Evolutionary conservation across 2,797 vertebrate genomes (phyloP).

Genomic region (Sebastes paucispinis): DNA sequence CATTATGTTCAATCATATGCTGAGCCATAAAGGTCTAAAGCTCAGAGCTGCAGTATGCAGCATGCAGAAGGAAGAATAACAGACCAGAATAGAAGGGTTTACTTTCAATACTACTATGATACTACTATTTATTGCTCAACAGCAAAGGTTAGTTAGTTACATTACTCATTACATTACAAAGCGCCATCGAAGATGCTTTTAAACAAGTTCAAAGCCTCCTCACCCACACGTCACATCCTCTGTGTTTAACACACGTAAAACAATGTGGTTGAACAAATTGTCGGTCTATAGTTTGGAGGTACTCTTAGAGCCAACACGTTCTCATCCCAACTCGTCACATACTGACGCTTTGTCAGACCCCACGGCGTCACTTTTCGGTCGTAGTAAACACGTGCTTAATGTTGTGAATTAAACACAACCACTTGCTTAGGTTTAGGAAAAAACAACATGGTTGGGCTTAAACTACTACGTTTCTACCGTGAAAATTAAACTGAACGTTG

Average conservation of each 20-base stretch:
- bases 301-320: too few species aligned
- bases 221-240: not conserved
- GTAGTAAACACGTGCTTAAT: too few species aligned
- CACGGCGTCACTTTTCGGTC: too few species aligned
- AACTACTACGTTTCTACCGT: too few species aligned
- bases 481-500: too few species aligned
- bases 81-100: too few species aligned
- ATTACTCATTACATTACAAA: not conserved
- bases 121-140: not conserved
- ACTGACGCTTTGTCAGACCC: too few species aligned
- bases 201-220: not conserved
- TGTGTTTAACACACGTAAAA: not conserved
- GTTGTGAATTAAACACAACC: too few species aligned
- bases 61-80: not conserved
- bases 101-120: not conserved
- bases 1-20: slow-evolving; percentile 80
- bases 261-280: not conserved
- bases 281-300: not conserved
- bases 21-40: slow-evolving; percentile 66
- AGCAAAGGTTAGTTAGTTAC: not conserved
- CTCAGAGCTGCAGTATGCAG: slow-evolving; percentile 49
- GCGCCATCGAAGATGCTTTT: not conserved
- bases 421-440: too few species aligned
- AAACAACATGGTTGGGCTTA: too few species aligned
- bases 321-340: too few species aligned